Evolutionary conservation across 2,113 vertebrate species (phyloP).

Genomic region (Microcebus tavaratra): DNA sequence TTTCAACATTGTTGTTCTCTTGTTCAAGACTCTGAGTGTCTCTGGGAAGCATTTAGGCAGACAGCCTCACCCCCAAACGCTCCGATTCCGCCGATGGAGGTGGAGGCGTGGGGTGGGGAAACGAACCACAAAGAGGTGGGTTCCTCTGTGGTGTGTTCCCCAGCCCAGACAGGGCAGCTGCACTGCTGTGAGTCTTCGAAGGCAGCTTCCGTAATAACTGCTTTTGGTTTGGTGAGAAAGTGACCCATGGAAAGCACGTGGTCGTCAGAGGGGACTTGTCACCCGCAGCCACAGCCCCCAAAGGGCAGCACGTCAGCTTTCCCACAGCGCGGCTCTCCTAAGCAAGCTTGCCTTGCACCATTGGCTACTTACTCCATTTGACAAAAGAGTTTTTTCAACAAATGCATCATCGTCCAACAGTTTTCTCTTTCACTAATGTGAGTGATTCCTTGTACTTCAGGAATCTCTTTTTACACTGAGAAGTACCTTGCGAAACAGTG

Average conservation of each 20-base stretch:
- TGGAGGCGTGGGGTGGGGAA: background rate
- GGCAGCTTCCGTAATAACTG: background rate
- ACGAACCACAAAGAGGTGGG: background rate
- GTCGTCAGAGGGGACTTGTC: too few relatives aligned
- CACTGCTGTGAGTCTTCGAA: background rate
- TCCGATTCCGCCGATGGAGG: background rate
- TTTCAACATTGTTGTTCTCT: background rate
- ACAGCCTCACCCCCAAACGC: background rate
- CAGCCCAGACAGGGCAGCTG: too few relatives aligned
- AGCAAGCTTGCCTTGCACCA: background rate
- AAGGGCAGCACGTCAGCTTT: background rate
- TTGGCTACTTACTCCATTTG: background rate
- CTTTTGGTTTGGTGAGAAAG: conserved; percentile 19
- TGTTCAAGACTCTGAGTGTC: background rate
- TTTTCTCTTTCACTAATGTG: background rate
- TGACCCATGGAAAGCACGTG: background rate
- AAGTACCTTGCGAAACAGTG: background rate
- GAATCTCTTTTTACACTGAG: background rate
- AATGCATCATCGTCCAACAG: background rate
- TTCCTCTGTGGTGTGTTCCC: background rate
- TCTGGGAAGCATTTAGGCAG: background rate
- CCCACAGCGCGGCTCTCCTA: background rate
- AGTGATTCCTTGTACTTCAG: background rate
- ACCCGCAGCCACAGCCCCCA: background rate
- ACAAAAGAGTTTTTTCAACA: background rate